Conservation (phyloP, 2,888 invertebrate species). For the Noctuana brunneofusca region DNA sequence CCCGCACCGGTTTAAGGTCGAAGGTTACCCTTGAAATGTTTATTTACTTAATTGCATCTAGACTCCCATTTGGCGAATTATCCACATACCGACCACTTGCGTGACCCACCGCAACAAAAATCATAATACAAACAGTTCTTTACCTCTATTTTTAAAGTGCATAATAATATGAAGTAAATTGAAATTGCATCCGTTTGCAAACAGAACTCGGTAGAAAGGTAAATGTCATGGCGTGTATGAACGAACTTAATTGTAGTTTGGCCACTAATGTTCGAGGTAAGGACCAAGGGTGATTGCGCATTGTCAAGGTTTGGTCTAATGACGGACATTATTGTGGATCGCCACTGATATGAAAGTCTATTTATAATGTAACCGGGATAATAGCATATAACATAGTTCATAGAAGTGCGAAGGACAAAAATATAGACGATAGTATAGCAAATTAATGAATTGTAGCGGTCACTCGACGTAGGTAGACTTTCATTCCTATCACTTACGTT, state of each 20-base stretch:
- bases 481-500: too few relatives aligned
- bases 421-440: too few relatives aligned
- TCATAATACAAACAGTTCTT: constrained; percentile 57
- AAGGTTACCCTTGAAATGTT: constrained; percentile 62
- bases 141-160: constrained; percentile 13
- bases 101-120: constrained; percentile 50
- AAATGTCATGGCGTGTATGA: constrained; percentile 5
- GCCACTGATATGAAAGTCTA: background rate
- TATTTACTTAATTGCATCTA: constrained; percentile 36
- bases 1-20: constrained; percentile 64
- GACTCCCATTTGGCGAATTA: constrained; percentile 50
- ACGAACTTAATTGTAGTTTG: background rate
- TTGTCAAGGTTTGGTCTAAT: constrained; percentile 15
- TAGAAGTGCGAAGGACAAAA: too few relatives aligned
- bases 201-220: background rate
- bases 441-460: too few relatives aligned
- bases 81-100: too few relatives aligned
- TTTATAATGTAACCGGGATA: background rate
- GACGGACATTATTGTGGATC: constrained; percentile 3
- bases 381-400: background rate
- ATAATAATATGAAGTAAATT: constrained; percentile 3
- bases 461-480: too few relatives aligned
- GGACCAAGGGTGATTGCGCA: constrained; percentile 1
- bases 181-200: background rate
- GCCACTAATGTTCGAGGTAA: background rate